These are phyloP conservation scores for Drosophila meridiana DNA, from an alignment of 2,888 invertebrate species.

Conservation along the genomic window DNA sequence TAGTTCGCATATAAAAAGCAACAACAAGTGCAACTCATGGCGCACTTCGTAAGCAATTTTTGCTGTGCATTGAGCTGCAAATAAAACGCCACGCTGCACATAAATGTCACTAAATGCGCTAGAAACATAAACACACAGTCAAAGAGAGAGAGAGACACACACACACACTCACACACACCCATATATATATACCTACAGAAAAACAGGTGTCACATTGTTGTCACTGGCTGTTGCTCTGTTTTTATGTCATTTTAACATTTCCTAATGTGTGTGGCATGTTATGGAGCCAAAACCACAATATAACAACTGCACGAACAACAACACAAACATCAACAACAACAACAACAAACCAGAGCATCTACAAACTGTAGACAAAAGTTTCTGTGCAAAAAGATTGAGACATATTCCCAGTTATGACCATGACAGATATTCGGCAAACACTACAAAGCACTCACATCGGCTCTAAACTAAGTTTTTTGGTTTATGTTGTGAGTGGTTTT, in stretches of 20 bases:
- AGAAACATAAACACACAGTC: constrained; percentile 58
- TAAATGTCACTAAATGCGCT: constrained; percentile 76
- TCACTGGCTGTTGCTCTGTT: constrained; percentile 68
- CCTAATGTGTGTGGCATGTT: constrained; percentile 76
- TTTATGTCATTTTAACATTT: constrained; percentile 77
- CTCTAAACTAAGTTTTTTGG: constrained; percentile 46
- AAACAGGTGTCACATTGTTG: constrained; percentile 80
- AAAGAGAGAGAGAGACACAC: constrained; percentile 14
- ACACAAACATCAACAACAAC: constrained; percentile 24
- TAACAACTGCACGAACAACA: constrained; percentile 27
- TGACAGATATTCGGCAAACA: constrained; percentile 41
- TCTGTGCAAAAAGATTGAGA: constrained; percentile 49
- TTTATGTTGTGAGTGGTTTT: constrained; percentile 33
- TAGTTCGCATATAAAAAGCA: constrained; percentile 25
- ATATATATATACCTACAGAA: constrained; percentile 41
- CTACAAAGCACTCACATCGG: constrained; percentile 48
- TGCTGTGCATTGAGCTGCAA: constrained; percentile 78
- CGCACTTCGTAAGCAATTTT: constrained; percentile 74
- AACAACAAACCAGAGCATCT: constrained; percentile 14
- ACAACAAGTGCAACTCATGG: constrained; percentile 70
- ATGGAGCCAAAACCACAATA: constrained; percentile 52
- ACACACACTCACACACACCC: constrained; percentile 17
- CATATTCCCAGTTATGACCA: constrained; percentile 40
- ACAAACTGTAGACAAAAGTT: constrained; percentile 38
- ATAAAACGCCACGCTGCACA: constrained; percentile 76